Evolutionary conservation across 2,888 invertebrate genomes (phyloP), one percentile per base, ranked within the genome.

Genomic region (Spilarctia lutea): DNA sequence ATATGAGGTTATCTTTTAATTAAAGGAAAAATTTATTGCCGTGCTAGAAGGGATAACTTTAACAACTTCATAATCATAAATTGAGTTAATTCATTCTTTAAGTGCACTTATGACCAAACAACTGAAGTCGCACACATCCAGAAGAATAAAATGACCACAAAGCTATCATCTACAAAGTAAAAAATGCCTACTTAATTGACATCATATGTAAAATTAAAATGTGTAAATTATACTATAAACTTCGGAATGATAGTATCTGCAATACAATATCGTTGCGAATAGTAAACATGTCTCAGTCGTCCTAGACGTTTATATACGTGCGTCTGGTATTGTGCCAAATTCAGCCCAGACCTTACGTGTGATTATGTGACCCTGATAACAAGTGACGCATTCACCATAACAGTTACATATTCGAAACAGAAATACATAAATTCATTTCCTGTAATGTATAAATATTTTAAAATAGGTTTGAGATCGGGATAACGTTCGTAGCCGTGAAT

Each of bases 271-370:
- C 30, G 24, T 27, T 6, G 33, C 30, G 67, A 66, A 33, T 56
- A 16, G 65, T 69, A 73, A 73, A 69, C 52, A 65, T 45, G 16
- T 73, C 45, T 73, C 18, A 42, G 18, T 48, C 69, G 27, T 2
- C 48, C 27, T 27, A 63, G 48, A 69, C 69, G 77, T 68, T 68
- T 65, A 67, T n/a, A 71, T 74, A 24, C 27, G 72, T 68, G 27
- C 35, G 24, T 67, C 48, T 75, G 68, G 68, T 72, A 18, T 33
- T 35, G 71, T 68, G 72, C 67, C 68, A 71, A 75, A n/a, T 75
- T 20, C 7, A 52, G 63, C 63, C 24, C 24, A 71, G 71, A 71
- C 63, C 45, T 63, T 30, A 42, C 20, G 42, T 24, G n/a, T 42
- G 13, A 48, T 33, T 48, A 48, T 68, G 24, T 68, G 48, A 68